phyloP scores from a whole-genome alignment of 2,797 vertebrate genomes.

The Ibycter americanus region DNA sequence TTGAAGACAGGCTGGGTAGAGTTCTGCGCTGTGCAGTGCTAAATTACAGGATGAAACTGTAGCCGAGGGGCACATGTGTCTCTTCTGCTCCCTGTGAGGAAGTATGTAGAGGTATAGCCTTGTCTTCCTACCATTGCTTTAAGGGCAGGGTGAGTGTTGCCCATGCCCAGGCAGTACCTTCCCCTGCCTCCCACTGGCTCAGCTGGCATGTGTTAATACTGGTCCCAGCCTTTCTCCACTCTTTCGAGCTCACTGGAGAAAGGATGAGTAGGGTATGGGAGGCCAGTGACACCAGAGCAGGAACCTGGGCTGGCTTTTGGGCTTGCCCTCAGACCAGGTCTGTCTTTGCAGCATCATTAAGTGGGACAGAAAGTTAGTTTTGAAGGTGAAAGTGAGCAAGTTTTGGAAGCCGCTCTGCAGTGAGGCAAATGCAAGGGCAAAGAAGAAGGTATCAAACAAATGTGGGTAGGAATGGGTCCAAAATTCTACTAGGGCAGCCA shows the following conservation, averaged over 20 bases:
- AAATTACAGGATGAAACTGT: neutral
- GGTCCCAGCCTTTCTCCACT: neutral
- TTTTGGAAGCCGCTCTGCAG: neutral
- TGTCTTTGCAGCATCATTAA: neutral
- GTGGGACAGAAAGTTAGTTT: neutral
- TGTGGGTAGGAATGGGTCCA: neutral
- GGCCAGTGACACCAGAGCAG: neutral
- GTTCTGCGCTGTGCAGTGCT: neutral
- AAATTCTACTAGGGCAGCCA: neutral
- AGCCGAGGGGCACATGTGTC: neutral
- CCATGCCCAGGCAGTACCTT: neutral
- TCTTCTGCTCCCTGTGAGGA: neutral
- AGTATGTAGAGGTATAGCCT: neutral
- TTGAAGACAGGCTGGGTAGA: neutral
- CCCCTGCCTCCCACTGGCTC: neutral
- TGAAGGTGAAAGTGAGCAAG: neutral
- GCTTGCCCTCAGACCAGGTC: neutral
- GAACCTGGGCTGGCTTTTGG: neutral
- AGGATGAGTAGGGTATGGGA: neutral
- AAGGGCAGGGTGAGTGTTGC: neutral
- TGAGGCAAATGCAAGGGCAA: neutral
- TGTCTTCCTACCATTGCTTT: neutral
- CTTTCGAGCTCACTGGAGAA: neutral
- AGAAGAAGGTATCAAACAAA: neutral
- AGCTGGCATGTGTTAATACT: neutral